These are phyloP conservation scores for Brachyhypopomus gauderio DNA, from an alignment of 2,113 vertebrate genomes.

Conservation along the genomic window DNA sequence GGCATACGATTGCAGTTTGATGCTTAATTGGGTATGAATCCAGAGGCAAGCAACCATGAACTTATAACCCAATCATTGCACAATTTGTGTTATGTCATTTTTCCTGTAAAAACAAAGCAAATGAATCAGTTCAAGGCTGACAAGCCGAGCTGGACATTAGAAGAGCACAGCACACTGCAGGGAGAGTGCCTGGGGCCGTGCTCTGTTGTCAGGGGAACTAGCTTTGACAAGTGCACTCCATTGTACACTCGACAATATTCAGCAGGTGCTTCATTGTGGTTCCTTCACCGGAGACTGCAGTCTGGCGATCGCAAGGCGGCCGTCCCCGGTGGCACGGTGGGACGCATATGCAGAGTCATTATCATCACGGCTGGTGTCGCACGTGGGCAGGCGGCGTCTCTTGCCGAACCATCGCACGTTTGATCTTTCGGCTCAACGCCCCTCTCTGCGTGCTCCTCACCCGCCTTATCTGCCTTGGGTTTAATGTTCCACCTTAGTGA, in stretches of 20 bases:
- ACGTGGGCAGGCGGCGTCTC: no score
- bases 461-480: neutral
- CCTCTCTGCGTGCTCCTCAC: conserved; percentile 16
- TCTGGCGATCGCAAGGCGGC: neutral
- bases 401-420: neutral
- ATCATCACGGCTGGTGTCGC: no score
- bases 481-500: neutral
- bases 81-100: conserved; percentile 59
- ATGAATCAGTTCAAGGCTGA: neutral
- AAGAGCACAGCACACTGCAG: conserved; percentile 10
- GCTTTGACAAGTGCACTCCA: conserved; percentile 7
- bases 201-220: conserved; percentile 23
- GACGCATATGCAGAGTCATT: no score
- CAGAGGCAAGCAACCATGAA: conserved; percentile 38
- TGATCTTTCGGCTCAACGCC: neutral
- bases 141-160: neutral
- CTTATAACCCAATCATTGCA: conserved; percentile 60
- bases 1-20: neutral
- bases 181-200: conserved; percentile 13
- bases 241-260: conserved; percentile 10
- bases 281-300: neutral
- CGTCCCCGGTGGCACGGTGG: neutral
- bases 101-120: conserved; percentile 43
- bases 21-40: conserved; percentile 29
- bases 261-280: neutral